phyloP scores from a whole-genome alignment of 92 coral and sea anemone genomes.

The Galaxea fascicularis region DNA sequence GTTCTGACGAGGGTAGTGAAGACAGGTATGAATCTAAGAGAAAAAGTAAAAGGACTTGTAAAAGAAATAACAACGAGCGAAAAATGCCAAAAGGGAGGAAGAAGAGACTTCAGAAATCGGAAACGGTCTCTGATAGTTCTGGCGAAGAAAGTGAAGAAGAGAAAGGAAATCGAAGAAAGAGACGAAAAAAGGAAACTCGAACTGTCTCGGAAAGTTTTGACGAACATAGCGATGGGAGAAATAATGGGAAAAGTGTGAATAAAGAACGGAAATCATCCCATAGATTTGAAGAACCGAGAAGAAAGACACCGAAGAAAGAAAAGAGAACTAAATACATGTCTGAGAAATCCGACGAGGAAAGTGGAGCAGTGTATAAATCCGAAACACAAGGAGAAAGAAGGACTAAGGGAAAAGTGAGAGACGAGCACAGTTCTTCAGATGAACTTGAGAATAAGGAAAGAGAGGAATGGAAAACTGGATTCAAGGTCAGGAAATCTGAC shows the following conservation, averaged over 20 bases:
- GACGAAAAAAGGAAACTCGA: background rate
- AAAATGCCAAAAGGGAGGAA: background rate
- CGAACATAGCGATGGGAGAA: background rate
- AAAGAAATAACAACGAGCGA: background rate
- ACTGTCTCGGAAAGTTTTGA: background rate
- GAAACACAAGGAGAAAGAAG: background rate
- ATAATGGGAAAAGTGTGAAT: background rate
- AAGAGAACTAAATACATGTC: background rate
- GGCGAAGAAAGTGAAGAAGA: background rate
- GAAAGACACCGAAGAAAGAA: background rate
- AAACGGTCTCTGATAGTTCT: background rate
- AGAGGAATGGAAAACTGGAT: background rate
- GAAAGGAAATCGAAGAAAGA: background rate
- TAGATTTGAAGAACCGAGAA: constrained; percentile 15
- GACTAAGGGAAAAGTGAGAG: background rate
- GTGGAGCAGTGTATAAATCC: background rate
- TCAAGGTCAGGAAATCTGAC: background rate
- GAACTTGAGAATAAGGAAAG: background rate
- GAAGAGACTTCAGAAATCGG: background rate
- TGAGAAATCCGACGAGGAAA: background rate
- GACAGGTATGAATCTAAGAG: background rate
- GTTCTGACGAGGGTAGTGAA: constrained; percentile 22
- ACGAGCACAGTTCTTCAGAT: background rate
- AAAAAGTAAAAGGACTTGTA: background rate
- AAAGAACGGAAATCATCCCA: constrained; percentile 13